Evolutionary conservation across 2,113 vertebrate species (phyloP).

Genomic region (Poeciliopsis turrubarensis): DNA sequence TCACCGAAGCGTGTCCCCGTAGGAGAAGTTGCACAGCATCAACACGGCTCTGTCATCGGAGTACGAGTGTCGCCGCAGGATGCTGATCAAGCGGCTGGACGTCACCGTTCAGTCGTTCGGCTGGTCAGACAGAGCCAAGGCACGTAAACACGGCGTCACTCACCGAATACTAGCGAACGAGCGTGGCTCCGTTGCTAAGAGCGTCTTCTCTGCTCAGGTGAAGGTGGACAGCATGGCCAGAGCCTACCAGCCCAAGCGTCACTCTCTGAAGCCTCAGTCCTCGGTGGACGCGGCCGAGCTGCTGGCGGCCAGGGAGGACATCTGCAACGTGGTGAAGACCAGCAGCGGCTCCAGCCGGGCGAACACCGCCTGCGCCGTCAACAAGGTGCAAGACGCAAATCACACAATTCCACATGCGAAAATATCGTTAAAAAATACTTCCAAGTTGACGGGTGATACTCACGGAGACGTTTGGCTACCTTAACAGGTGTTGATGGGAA

Average conservation of each 20-base stretch:
- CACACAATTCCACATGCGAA: rapidly evolving
- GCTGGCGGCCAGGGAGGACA: conserved; percentile 91
- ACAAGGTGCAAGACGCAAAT: conserved; percentile 83
- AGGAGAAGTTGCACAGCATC: conserved; percentile 87
- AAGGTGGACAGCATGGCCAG: conserved; percentile 93
- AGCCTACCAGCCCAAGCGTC: conserved; percentile 92
- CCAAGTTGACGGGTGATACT: not conserved
- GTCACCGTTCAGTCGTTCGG: conserved; percentile 97
- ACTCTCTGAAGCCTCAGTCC: conserved; percentile 81
- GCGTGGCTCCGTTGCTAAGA: not conserved
- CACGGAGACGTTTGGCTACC: not conserved
- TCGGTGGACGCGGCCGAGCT: conserved; percentile 84
- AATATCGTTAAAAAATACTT: rapidly evolving
- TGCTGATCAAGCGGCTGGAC: conserved; percentile 96
- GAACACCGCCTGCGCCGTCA: conserved; percentile 89
- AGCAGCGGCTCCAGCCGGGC: conserved; percentile 89
- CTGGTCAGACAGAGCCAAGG: conserved; percentile 97
- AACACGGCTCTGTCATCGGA: conserved; percentile 85
- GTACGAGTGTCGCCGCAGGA: conserved; percentile 92
- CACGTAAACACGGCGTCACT: conserved; percentile 25
- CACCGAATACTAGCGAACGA: not conserved
- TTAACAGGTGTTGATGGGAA: conserved; percentile 91
- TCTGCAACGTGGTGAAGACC: conserved; percentile 91
- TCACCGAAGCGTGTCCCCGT: conserved; percentile 15
- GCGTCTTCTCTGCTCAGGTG: conserved; percentile 55